Base-by-base conservation (phyloP, 2,888 invertebrate genomes). In the Rhorus exstirpatorius region DNA sequence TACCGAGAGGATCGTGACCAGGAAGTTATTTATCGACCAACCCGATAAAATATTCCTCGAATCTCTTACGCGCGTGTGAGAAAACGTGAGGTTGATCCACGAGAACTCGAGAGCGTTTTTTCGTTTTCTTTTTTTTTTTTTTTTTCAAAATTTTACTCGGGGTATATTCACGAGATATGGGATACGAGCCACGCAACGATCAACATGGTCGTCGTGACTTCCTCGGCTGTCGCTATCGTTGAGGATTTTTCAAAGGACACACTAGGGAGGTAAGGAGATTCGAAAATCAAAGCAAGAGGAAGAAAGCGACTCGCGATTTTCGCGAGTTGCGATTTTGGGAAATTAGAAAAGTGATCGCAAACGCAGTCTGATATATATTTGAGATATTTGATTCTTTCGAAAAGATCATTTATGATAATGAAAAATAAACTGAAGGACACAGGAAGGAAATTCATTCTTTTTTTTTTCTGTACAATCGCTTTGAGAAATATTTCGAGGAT, bases 171-270 rank as follows among this genome's bases (percentile, higher is more conserved):
- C 49, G 79, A 86, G 89, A 87, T 90, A 90, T 90, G 90, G 89
- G 86, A 90, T 81, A 87, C 85, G 75, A 82, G 84, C 65, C 68
- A 26, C 80, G 84, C 77, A 81, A 87, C 70, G 41, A 76, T 79
- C 78, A 88, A 76, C 84, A 91, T 91, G 90, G 90, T 90, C 86
- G 89, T 90, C 80, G 90, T 89, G 81, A 88, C 90, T 70, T 91
- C 91, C 83, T 90, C 91, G 84, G 88, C 89, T 77, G 88, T 89
- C 17, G 84, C 91, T 24, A 89, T 90, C 53, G 84, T 91, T 90
- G 92, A 92, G 85, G 92, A 93, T 84, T 89, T 90, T 77, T 89
- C 92, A 14, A 92, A 89, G 87, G 93, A 93, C 76, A 92, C 92
- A 10, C 88, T 92, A 71, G 92, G 92, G 87, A 92, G 92, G 93